A percentile compares a stretch with the other conserved stretches of the same genome.
Evolutionary conservation across 2,888 invertebrate genomes (phyloP).

Genomic region (Melinopterus prodromus): DNA sequence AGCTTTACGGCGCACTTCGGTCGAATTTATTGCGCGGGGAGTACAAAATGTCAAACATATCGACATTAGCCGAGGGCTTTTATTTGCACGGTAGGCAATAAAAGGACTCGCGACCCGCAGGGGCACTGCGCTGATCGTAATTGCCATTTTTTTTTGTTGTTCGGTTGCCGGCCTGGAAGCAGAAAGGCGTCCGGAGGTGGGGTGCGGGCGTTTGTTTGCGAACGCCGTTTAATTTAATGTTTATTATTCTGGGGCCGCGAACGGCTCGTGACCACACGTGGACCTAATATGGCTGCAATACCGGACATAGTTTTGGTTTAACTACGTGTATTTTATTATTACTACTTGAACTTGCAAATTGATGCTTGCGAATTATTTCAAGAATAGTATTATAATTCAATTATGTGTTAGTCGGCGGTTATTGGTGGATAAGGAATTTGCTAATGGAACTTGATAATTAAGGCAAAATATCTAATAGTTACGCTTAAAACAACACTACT

Average conservation of each 20-base stretch:
- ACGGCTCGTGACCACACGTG: neutral
- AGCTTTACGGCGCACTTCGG: neutral
- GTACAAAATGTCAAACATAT: slow-evolving; percentile 4
- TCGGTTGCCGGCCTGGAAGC: neutral
- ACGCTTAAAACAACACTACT: too few relatives aligned
- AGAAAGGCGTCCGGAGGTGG: neutral
- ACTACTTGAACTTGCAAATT: too few relatives aligned
- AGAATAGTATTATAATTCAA: too few relatives aligned
- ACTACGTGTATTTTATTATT: too few relatives aligned
- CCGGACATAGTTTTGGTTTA: neutral
- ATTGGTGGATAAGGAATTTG: too few relatives aligned
- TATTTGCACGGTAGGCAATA: neutral
- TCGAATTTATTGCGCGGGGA: neutral
- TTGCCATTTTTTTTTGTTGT: neutral
- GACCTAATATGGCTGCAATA: neutral
- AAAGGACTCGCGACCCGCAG: neutral
- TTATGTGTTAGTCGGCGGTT: too few relatives aligned
- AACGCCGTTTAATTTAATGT: neutral
- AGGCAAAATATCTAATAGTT: too few relatives aligned
- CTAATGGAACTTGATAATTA: too few relatives aligned
- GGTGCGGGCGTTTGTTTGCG: neutral
- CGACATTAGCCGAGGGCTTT: neutral
- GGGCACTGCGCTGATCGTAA: neutral
- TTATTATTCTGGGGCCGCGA: neutral
- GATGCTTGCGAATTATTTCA: too few relatives aligned